Evolutionary conservation across 2,113 vertebrate species (phyloP).

Genomic region (Odobenus rosmarus): DNA sequence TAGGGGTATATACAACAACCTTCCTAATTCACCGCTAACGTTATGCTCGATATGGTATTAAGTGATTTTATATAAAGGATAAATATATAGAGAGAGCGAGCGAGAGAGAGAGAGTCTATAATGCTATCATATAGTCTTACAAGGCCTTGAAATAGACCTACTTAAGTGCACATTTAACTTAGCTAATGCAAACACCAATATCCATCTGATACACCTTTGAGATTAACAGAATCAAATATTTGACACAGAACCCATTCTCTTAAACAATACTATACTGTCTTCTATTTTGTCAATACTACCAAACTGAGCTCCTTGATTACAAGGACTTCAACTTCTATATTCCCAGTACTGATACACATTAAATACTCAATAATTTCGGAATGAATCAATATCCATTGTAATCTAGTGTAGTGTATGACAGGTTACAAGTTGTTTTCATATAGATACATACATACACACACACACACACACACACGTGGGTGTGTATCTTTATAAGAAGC

Average conservation of each 20-base stretch:
- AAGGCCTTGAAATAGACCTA: background rate
- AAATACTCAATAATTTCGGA: background rate
- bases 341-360: background rate
- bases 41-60: no score
- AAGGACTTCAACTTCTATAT: background rate
- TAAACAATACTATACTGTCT: background rate
- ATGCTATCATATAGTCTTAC: background rate
- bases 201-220: background rate
- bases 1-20: background rate
- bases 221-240: background rate
- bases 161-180: background rate
- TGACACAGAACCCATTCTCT: slow-evolving; percentile 10
- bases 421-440: background rate
- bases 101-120: background rate
- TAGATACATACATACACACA: no score
- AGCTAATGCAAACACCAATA: background rate
- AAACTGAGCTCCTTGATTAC: background rate
- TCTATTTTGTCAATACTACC: background rate
- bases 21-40: background rate
- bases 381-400: background rate
- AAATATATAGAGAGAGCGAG: no score
- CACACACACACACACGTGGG: no score
- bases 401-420: background rate
- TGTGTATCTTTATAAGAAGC: background rate
- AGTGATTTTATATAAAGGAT: background rate